Evolutionary conservation across 2,888 invertebrate species (phyloP), one percentile per base, ranked within the genome.

Genomic region (Silvanus unidentatus): DNA sequence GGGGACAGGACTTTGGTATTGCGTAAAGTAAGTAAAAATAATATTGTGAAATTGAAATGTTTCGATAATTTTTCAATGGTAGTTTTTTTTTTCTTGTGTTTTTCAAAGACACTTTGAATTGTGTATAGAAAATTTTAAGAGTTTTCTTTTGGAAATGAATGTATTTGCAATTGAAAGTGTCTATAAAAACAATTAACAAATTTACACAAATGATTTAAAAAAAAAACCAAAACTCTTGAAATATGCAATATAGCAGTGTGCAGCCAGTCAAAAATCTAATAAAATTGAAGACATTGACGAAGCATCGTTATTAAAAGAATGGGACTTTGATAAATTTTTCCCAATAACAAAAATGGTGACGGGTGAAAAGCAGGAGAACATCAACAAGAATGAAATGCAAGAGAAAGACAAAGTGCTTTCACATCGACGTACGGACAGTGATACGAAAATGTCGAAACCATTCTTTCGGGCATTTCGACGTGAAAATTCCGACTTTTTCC

Each of bases 1-100:
- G 85, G 87, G 44, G 93, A 93, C 72, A 82, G 90, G 65, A 95
- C 94, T 46, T 81, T 95, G 72, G 92, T 94, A 66, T 86, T 92
- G 80, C 85, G 92, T 74, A 80, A 92, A 83, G 93, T 93, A 73
- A 84, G 89, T 81, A 28, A 14, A 14, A n/a, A n/a, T n/a, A 34
- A 27, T 37, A 29, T 47, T 49, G 29, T 47, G 30, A 34, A 39
- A 40, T 49, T 41, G 15, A 27, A 39, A 48, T 50, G 69, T 70
- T 65, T 60, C 72, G 74, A 74, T 73, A 68, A 69, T 74, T 73
- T 61, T 70, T 64, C 63, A 11, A 16, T 32, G 35, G 22, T 44
- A 41, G 43, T 39, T 45, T 47, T 44, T 49, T 43, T 49, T 50
- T 49, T 47, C 12, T 14, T 39, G 43, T 47, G 34, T 16, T 51